These are phyloP conservation scores for Microcebus griseorufus DNA, from an alignment of 2,113 vertebrate genomes.

Conservation along the genomic window DNA sequence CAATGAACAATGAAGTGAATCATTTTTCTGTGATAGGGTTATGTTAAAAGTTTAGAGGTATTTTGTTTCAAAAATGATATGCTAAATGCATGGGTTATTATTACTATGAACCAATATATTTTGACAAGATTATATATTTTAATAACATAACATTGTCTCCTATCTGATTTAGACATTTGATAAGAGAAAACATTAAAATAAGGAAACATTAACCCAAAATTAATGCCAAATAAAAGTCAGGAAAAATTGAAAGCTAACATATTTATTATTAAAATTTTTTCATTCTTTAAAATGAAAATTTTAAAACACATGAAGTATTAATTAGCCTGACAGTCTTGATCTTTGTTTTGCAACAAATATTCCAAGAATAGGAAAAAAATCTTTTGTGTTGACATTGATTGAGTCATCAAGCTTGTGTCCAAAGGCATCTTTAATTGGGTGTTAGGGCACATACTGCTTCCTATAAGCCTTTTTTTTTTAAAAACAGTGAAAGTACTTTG, in stretches of 20 bases:
- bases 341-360: constrained; percentile 42
- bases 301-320: background rate
- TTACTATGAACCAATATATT: constrained; percentile 14
- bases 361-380: background rate
- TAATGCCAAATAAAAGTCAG: background rate
- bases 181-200: background rate
- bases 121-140: constrained; percentile 49
- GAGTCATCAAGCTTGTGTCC: background rate
- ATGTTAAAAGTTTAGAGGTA: background rate
- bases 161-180: background rate
- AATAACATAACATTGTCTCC: constrained; percentile 24
- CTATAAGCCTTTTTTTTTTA: background rate
- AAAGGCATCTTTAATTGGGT: background rate
- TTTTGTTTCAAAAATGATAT: constrained; percentile 28
- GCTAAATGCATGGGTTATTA: background rate
- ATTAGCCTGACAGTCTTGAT: background rate
- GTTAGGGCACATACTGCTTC: background rate
- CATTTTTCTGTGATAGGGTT: background rate
- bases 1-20: background rate
- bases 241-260: constrained; percentile 5
- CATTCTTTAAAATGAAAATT: background rate
- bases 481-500: background rate
- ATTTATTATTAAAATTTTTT: background rate
- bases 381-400: background rate
- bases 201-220: background rate